Evolutionary conservation across 1,140 invertebrate genomes (phyloP).

Genomic region (Hestina assimilis): DNA sequence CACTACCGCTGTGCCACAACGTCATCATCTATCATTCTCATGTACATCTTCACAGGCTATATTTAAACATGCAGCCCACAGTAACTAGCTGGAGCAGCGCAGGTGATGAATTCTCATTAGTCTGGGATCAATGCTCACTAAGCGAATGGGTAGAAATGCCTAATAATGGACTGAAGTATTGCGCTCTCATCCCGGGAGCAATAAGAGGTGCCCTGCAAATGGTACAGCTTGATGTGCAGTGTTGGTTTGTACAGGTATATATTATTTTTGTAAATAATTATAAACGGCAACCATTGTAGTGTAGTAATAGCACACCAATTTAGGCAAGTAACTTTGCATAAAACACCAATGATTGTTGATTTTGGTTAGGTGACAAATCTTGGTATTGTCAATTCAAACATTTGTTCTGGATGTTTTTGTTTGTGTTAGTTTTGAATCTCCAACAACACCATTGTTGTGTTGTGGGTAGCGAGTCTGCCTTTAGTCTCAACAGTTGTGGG

Average conservation of each 20-base stretch:
- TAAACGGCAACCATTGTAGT: no score
- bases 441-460: no score
- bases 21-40: neutral
- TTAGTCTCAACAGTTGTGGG: no score
- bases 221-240: slow-evolving; percentile 91
- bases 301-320: no score
- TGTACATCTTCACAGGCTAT: slow-evolving; percentile 86
- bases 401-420: no score
- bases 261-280: neutral
- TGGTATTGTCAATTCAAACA: no score
- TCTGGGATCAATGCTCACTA: slow-evolving; percentile 96
- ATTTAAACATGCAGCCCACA: slow-evolving; percentile 93
- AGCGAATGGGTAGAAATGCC: slow-evolving; percentile 99
- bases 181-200: slow-evolving; percentile 95
- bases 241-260: slow-evolving; percentile 85
- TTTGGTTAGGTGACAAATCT: no score
- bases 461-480: no score
- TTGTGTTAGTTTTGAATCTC: no score
- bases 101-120: slow-evolving; percentile 97
- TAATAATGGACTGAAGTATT: slow-evolving; percentile 96
- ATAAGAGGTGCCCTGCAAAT: slow-evolving; percentile 97
- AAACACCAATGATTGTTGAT: no score
- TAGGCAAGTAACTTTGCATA: no score
- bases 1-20: no score
- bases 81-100: slow-evolving; percentile 96